A percentile compares a stretch with the other conserved stretches of the same genome.
phyloP scores from a whole-genome alignment of 2,888 invertebrate species.

The Chrysodeixis includens region DNA sequence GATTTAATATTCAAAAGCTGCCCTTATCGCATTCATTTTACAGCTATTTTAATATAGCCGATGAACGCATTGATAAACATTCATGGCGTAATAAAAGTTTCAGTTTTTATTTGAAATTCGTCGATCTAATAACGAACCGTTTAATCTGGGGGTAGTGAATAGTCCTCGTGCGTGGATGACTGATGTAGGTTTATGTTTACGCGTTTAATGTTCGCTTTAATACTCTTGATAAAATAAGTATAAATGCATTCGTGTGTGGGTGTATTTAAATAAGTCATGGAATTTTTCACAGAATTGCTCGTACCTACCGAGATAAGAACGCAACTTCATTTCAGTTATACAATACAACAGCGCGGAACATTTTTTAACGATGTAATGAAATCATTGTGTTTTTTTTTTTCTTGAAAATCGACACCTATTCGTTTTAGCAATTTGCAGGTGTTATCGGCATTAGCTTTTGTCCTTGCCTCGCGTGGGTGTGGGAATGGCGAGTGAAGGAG shows the following conservation, averaged over 20 bases:
- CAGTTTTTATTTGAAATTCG: constrained; percentile 58
- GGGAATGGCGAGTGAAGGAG: constrained; percentile 71
- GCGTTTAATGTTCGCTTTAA: constrained; percentile 51
- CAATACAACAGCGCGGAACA: constrained; percentile 5
- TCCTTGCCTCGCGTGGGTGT: constrained; percentile 53
- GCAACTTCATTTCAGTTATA: constrained; percentile 23
- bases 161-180: constrained; percentile 30
- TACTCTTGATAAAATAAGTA: constrained; percentile 53
- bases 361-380: background rate
- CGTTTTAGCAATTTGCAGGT: constrained; percentile 66
- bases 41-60: constrained; percentile 76
- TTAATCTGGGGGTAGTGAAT: constrained; percentile 39
- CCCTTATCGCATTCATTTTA: constrained; percentile 76
- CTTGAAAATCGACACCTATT: constrained; percentile 68
- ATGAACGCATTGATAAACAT: constrained; percentile 77
- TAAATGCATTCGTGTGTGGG: constrained; percentile 48
- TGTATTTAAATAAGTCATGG: constrained; percentile 58
- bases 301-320: constrained; percentile 55
- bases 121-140: constrained; percentile 31
- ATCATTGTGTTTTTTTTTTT: constrained; percentile 33
- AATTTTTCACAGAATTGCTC: constrained; percentile 57
- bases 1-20: constrained; percentile 74
- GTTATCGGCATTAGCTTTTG: constrained; percentile 57
- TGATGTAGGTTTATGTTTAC: constrained; percentile 34
- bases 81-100: constrained; percentile 75